A percentile compares a stretch with the other conserved stretches of the same genome.
Conservation (phyloP, 2,113 vertebrate species). For the Ceyx cyanopectus region DNA sequence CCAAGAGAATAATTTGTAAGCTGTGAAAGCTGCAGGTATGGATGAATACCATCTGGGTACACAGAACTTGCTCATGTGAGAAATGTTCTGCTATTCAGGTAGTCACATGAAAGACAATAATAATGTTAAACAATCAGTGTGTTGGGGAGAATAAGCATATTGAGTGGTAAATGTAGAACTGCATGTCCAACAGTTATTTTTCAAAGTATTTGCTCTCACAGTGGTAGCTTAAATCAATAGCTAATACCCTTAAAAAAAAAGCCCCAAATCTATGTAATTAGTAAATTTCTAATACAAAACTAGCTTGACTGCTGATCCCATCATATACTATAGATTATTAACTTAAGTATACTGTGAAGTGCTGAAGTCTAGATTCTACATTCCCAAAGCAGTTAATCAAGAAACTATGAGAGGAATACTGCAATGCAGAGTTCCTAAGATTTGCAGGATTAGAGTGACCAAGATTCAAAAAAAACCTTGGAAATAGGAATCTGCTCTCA, state of each 20-base stretch:
- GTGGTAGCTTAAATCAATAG: neutral
- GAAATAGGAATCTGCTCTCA: neutral
- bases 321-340: neutral
- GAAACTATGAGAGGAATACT: neutral
- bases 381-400: neutral
- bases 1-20: neutral
- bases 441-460: neutral
- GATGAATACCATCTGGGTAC: neutral
- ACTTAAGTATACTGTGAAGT: neutral
- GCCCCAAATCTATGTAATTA: neutral
- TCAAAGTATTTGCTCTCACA: neutral
- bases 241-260: rapidly evolving
- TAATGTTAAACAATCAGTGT: neutral
- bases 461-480: neutral
- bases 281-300: neutral
- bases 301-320: neutral
- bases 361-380: neutral
- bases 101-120: neutral
- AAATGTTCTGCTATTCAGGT: neutral
- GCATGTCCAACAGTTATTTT: neutral
- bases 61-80: neutral
- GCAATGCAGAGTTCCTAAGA: neutral
- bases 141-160: neutral
- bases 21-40: neutral
- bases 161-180: neutral